Conservation (phyloP, 2,888 invertebrate species). For the Stenodema calcarata region DNA sequence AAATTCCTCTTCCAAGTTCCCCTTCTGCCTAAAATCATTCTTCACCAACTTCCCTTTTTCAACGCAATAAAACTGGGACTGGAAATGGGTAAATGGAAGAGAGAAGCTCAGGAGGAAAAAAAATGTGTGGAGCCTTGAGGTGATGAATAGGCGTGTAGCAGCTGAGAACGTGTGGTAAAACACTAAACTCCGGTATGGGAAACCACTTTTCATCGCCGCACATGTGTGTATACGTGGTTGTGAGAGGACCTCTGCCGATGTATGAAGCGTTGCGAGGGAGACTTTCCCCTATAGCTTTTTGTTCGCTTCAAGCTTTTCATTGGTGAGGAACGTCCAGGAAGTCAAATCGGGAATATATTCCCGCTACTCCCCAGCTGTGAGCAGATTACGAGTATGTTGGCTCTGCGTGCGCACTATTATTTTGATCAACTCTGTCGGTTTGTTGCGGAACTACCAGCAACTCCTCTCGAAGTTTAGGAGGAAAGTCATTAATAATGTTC, state of each 20-base stretch:
- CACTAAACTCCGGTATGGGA: neutral
- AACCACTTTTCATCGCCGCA: neutral
- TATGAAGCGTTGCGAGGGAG: neutral
- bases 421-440: too few species aligned
- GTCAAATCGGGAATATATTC: neutral
- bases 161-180: neutral
- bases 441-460: too few species aligned
- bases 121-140: neutral
- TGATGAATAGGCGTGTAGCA: neutral
- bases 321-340: neutral
- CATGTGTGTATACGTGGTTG: neutral
- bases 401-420: too few species aligned
- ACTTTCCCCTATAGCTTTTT: neutral
- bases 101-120: neutral
- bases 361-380: too few species aligned
- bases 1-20: too few species aligned
- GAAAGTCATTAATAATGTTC: too few species aligned
- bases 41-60: neutral
- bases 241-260: neutral
- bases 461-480: too few species aligned
- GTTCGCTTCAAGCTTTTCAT: neutral
- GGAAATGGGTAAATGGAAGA: neutral
- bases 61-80: neutral
- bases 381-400: too few species aligned
- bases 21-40: too few species aligned